Evolutionary conservation across 2,888 invertebrate genomes (phyloP).

Genomic region (Spatulosminthurus flaviceps): DNA sequence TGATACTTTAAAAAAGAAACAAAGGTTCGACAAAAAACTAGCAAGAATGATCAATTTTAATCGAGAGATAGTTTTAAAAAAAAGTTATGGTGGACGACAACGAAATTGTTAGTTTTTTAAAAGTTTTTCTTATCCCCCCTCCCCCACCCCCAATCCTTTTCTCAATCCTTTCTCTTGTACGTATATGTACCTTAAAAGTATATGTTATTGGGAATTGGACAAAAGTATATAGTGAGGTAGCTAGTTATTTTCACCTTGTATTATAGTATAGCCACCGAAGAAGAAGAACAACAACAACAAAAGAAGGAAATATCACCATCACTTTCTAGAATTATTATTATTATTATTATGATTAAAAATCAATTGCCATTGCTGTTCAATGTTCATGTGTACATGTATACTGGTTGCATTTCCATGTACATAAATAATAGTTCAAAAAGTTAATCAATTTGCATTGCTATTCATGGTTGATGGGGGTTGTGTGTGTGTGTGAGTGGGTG

Average conservation of each 20-base stretch:
- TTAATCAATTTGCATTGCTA: background rate
- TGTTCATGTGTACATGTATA: background rate
- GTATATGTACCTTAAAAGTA: background rate
- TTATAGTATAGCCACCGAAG: constrained; percentile 8
- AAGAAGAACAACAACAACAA: constrained; percentile 15
- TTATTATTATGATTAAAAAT: background rate
- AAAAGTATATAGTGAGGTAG: background rate
- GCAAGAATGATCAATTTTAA: background rate
- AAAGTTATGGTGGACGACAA: constrained; percentile 38
- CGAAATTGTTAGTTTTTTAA: constrained; percentile 44
- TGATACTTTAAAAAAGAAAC: constrained; percentile 22
- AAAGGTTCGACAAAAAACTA: background rate
- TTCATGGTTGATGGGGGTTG: background rate
- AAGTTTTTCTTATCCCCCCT: background rate
- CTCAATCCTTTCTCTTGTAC: background rate
- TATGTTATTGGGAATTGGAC: background rate
- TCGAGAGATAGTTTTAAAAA: constrained; percentile 27
- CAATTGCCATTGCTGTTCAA: constrained; percentile 31
- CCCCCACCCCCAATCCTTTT: too few species aligned
- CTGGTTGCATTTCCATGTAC: constrained; percentile 18
- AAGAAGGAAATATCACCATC: constrained; percentile 2
- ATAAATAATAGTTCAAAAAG: constrained; percentile 24
- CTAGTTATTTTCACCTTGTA: too few species aligned
- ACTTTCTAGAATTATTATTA: background rate
- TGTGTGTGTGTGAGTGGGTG: too few species aligned